Evolutionary conservation across 2,113 vertebrate species (phyloP), one percentile per base, ranked within the genome.

Genomic region (Ellobius talpinus): DNA sequence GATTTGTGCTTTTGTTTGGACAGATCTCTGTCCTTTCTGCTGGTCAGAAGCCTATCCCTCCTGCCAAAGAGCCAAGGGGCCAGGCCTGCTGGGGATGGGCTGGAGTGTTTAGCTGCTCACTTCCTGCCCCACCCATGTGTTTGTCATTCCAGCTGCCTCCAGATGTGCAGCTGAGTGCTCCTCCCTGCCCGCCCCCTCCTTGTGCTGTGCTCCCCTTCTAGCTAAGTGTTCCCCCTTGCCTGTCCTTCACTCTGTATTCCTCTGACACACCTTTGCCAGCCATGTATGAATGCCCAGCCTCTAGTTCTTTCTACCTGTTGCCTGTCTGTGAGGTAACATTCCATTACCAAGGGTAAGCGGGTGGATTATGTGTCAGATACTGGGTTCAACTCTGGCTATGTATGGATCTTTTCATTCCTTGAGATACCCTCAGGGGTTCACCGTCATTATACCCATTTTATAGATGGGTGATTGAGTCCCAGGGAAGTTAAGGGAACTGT

Each of bases 201-300:
- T 26, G 2, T 4, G 5, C 21, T 24, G 10, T 1, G 14, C 73
- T 7, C 87, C 50, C 36, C 68, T 55, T 39, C 50, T n/a, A 58
- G 68, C 50, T 26, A 23, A 70, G 85, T 70, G 31, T 3, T 50
- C 63, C 45, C 70, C 85, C n/a, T 24, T 42, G 23, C 36, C 81
- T 61, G 55, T 7, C 31, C 17, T 29, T 10, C 17, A 36, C 16
- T 17, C 47, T 52, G 76, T 52, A 7, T 14, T 50, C 45, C 63
- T 11, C 42, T 50, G 42, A 7, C 42, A 87, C 7, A 1, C 9
- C 8, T 23, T 74, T 74, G 90, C 73, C 85, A 65, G 7, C 17
- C 0, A 72, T 39, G 42, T 66, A 82, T 42, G 36, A 7, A 72
- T 0, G 1, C 10, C 4, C 3, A 1, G 5, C 0, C 31, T 81